Percentiles rank a stretch among this genome's conserved stretches.
Evolutionary conservation across 2,113 vertebrate genomes (phyloP).

Genomic region (Mixornis gularis): DNA sequence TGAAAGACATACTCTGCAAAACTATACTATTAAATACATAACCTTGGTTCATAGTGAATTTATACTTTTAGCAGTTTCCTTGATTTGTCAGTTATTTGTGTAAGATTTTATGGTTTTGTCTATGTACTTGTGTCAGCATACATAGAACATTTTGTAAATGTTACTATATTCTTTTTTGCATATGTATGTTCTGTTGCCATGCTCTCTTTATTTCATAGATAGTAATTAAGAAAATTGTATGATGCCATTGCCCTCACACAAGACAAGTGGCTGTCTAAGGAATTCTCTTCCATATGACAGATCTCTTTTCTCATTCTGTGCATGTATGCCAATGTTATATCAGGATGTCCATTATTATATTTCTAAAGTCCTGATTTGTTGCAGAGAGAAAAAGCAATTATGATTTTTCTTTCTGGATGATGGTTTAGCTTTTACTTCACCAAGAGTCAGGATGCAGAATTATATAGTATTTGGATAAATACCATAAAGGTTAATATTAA

Average conservation of each 20-base stretch:
- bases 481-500: not conserved
- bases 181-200: not conserved
- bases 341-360: not conserved
- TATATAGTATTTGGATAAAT: not conserved
- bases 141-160: not conserved
- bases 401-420: not conserved
- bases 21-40: conserved; percentile 34
- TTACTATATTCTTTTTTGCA: not conserved
- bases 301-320: not conserved
- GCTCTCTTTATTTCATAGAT: not conserved
- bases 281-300: not conserved
- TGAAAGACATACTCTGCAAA: conserved; percentile 49
- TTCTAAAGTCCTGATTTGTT: not conserved
- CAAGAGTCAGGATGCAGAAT: not conserved
- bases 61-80: conserved; percentile 17
- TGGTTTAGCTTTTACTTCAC: not conserved
- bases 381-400: not conserved
- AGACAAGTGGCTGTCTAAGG: not conserved
- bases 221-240: not conserved
- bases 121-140: not conserved
- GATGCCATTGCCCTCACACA: not conserved
- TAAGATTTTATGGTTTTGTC: not conserved
- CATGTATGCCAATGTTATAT: not conserved
- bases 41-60: conserved; percentile 26
- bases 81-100: conserved; percentile 31